Percentiles rank a stretch among this genome's conserved stretches.
phyloP scores from a whole-genome alignment of 2,888 invertebrate genomes.

The Athalia cordata region DNA sequence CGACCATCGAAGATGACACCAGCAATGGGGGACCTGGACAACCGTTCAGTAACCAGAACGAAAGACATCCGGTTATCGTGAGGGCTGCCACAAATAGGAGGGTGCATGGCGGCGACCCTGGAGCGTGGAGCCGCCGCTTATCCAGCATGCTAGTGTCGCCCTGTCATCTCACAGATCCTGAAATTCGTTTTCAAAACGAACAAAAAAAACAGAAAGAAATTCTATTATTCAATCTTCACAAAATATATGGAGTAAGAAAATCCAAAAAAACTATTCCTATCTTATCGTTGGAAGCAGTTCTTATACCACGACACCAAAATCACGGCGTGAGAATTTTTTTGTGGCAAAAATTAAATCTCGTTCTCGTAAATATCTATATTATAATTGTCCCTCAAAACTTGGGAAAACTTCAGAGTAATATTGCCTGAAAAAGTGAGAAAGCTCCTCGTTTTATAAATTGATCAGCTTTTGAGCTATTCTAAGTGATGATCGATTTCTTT shows the following conservation, averaged over 20 bases:
- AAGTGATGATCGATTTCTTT: no score
- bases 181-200: neutral
- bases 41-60: slow-evolving; percentile 64
- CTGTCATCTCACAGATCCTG: slow-evolving; percentile 40
- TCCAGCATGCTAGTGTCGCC: slow-evolving; percentile 64
- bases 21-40: slow-evolving; percentile 54
- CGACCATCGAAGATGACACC: slow-evolving; percentile 49
- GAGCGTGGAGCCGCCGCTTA: slow-evolving; percentile 66
- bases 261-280: no score
- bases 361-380: no score
- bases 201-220: neutral
- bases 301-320: no score
- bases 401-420: no score
- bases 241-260: neutral
- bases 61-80: slow-evolving; percentile 63
- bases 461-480: no score
- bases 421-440: no score
- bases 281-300: no score
- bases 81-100: slow-evolving; percentile 61
- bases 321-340: no score
- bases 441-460: no score
- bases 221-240: neutral
- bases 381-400: no score
- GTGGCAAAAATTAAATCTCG: no score
- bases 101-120: slow-evolving; percentile 65